Evolutionary conservation across 2,888 invertebrate genomes (phyloP).

Genomic region (Dicyrtoma fusca): DNA sequence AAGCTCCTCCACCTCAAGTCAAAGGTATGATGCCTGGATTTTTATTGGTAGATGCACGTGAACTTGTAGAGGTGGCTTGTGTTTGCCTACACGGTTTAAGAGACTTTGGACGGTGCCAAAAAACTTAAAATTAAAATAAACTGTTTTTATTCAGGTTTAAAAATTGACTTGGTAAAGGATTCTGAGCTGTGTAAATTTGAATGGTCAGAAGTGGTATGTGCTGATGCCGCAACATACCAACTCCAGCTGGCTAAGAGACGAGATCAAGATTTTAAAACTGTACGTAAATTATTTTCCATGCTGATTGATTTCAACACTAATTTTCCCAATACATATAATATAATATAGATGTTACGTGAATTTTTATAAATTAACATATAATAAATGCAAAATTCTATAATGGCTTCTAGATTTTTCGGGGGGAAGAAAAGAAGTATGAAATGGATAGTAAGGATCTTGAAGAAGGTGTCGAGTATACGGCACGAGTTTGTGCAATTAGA

Average conservation of each 20-base stretch:
- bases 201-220: conserved; percentile 58
- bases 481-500: conserved; percentile 78
- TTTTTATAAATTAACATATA: neutral
- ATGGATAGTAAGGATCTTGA: conserved; percentile 69
- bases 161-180: conserved; percentile 47
- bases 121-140: too few relatives aligned
- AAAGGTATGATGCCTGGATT: conserved; percentile 63
- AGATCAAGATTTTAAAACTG: conserved; percentile 69
- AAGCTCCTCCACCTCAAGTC: conserved; percentile 79
- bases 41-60: too few relatives aligned
- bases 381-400: conserved; percentile 18
- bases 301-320: neutral
- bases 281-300: conserved; percentile 58
- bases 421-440: conserved; percentile 67
- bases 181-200: conserved; percentile 45
- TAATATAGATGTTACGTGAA: too few relatives aligned
- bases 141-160: conserved; percentile 52
- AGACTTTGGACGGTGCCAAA: too few relatives aligned
- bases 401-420: conserved; percentile 68
- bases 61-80: too few relatives aligned
- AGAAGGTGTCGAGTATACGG: conserved; percentile 73
- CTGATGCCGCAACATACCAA: conserved; percentile 76
- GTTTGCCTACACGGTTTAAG: too few relatives aligned
- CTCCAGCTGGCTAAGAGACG: conserved; percentile 70
- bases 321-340: neutral